Base-by-base conservation (phyloP, 2,797 vertebrate species). In the Euthynnus affinis region DNA sequence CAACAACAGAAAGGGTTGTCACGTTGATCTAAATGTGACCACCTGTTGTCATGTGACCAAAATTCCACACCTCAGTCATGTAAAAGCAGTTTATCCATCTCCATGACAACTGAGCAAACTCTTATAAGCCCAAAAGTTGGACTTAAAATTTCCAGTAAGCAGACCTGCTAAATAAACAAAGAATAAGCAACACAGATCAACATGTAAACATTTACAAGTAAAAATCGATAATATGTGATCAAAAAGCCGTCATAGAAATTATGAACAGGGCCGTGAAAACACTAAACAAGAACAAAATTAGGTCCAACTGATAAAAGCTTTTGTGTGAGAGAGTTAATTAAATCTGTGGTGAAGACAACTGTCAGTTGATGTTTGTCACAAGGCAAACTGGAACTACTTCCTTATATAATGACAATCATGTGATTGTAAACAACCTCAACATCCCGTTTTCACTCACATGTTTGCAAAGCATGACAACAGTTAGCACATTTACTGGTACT, bases 381-480 rank as follows among this genome's bases (percentile, higher is more conserved):
- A 81, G 67, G 23, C 48, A 27, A 70, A 53, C 20, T 22, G 37
- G 22, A 67, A 58, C 10, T 1, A 1, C 13, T 79, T 55, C 15
- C 18, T 49, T 2, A 18, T 13, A 40, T 63, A 56, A 70, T 63
- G 23, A 14, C n/a, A 12, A 23, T 59, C 74, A 60, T 76, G 68
- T 46, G 66, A 85, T 27, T 42, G 32, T 70, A 65, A 80, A 63
- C 69, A 58, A 46, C 23, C 27, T 58, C 48, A 68, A 42, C 80
- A 73, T 82, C 34, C 32, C 13, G 6, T 63, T 80, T 73, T 49
- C 48, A 6, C 65, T 68, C 63, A 23, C 72, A 44, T 65, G 63
- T 56, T 56, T 72, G 68, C 22, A 66, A 57, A 62, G 58, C 51
- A 27, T 6, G 29, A 34, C 73, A 82, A 57, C 76, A 44, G 53